These are phyloP conservation scores for Hirtodrosophila alboralis DNA, from an alignment of 2,888 invertebrate genomes.

Conservation along the genomic window DNA sequence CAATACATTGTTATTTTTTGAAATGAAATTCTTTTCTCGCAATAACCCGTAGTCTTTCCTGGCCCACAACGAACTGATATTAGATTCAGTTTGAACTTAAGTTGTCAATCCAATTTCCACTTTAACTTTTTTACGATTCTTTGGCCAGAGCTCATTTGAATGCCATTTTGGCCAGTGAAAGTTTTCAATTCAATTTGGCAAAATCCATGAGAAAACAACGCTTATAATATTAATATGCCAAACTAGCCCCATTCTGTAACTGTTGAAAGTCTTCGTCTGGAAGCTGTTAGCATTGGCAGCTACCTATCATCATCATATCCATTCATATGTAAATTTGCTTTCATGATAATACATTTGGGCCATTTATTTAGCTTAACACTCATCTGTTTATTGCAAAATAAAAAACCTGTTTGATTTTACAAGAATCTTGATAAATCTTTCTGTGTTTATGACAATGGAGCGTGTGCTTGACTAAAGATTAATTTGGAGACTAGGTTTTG, in stretches of 20 bases:
- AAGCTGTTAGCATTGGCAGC: constrained; percentile 34
- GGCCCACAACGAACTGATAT: constrained; percentile 38
- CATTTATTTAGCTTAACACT: constrained; percentile 16
- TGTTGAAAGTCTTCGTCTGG: constrained; percentile 40
- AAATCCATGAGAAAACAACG: constrained; percentile 12
- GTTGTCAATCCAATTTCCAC: constrained; percentile 43
- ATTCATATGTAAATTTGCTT: constrained; percentile 53
- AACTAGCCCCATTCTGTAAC: constrained; percentile 54
- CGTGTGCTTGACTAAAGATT: neutral
- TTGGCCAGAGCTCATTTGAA: constrained; percentile 46
- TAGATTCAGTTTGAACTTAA: constrained; percentile 9
- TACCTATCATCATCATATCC: constrained; percentile 39
- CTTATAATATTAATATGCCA: constrained; percentile 19
- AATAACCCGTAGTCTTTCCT: constrained; percentile 25
- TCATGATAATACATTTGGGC: constrained; percentile 30
- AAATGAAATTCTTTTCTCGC: neutral
- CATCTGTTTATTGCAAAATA: constrained; percentile 15
- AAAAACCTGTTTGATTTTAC: constrained; percentile 30
- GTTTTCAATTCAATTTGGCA: constrained; percentile 37
- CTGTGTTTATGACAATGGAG: constrained; percentile 4
- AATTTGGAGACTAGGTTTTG: too few relatives aligned
- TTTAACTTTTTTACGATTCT: constrained; percentile 13
- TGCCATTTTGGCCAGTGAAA: constrained; percentile 48
- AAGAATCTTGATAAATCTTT: constrained; percentile 6
- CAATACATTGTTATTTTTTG: constrained; percentile 39